Evolutionary conservation across 2,888 invertebrate species (phyloP).

Genomic region (Meteorus cinctellus): DNA sequence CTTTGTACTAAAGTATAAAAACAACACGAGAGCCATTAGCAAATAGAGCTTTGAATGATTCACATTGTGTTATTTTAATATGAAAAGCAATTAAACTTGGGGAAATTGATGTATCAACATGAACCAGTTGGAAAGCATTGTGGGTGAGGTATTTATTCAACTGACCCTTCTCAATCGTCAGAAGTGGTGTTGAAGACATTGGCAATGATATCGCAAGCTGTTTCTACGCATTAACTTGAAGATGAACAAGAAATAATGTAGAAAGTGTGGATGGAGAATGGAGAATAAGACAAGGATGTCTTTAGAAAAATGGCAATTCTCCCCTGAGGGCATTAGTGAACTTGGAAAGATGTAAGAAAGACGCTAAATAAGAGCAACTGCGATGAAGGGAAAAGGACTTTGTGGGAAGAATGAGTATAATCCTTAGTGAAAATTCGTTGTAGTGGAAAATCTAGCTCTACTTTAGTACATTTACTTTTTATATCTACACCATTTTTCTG

Average conservation of each 20-base stretch:
- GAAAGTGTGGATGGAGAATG: background rate
- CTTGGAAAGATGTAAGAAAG: no score
- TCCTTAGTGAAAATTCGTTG: conserved; percentile 24
- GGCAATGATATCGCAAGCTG: conserved; percentile 5
- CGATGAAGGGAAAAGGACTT: conserved; percentile 25
- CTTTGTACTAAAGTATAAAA: background rate
- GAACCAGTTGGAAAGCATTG: background rate
- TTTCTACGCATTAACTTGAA: conserved; percentile 21
- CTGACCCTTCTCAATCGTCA: background rate
- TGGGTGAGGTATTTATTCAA: background rate
- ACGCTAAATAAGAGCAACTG: background rate
- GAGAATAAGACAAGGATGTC: background rate
- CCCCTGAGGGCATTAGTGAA: background rate
- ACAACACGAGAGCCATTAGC: background rate
- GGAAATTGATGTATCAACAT: background rate
- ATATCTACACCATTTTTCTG: background rate
- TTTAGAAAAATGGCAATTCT: conserved; percentile 21
- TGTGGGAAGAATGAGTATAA: conserved; percentile 27
- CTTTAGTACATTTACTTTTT: background rate
- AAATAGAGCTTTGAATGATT: background rate
- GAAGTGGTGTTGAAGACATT: background rate
- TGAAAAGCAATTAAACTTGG: background rate
- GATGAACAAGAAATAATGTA: conserved; percentile 33
- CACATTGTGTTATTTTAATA: background rate
- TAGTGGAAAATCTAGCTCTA: conserved; percentile 22